Base-by-base conservation (phyloP, 2,113 vertebrate genomes). In the Rhipidura dahli region DNA sequence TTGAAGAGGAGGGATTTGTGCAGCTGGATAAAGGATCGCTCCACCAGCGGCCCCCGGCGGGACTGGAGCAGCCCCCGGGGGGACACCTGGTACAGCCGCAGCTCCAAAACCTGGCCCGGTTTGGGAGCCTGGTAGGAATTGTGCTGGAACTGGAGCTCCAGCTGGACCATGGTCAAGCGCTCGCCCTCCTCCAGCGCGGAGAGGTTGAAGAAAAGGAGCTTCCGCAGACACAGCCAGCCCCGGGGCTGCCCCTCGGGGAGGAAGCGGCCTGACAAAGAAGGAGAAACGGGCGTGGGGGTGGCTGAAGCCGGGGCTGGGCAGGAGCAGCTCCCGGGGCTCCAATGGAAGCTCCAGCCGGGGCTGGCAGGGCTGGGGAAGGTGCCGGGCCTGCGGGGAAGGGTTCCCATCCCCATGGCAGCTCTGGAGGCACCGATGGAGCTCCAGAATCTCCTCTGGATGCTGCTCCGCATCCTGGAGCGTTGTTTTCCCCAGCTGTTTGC, bases 141-240 rank as follows among this genome's bases (percentile, higher is more conserved):
- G 89, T 97, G 98, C 26, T 90, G 97, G 93, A 99, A 98, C 19
- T 54, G 94, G 42, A 99, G 30, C 83, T 99, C 98, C 94, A 99
- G 97, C 94, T 98, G 99, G 11, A 98, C 99, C 94, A 98, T 88
- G 5, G 98, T 99, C 76, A 98, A 72, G 75, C 75, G 93, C 96
- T 99, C 99, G 11, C 91, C 96, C 15, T 98, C 96, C 89, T 99
- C 98, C 94, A 99, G 98, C 31, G 97, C 98, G 0, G 99, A 98
- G 94, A 99, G 89, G 95, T 99, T 99, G 77, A 99, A 99, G 97
- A 98, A 98, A 3, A 99, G 97, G 30, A 97, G 98, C 93, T 98
- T 99, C 95, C 98, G 97, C 91, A 98, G 95, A 37, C 98, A 99
- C 59, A 82, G 81, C 68, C 94, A 18, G 27, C 95, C 93, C 71